Conservation (phyloP, 92 coral and sea anemone species). For the Zoanthus sociatus region DNA sequence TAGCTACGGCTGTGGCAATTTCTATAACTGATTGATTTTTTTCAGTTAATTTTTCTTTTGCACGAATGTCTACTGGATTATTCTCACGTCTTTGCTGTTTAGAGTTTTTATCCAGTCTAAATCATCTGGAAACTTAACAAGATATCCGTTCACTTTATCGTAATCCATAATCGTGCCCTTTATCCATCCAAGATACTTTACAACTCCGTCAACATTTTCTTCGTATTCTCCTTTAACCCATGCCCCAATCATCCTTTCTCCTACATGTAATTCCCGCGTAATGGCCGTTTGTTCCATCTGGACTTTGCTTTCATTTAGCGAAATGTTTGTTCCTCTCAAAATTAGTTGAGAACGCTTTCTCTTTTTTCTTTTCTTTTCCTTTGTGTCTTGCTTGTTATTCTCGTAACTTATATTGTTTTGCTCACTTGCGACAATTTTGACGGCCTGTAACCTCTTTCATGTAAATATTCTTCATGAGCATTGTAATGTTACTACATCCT, state of each 20-base stretch:
- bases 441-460: slow-evolving; percentile 1
- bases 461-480: slow-evolving; percentile 33
- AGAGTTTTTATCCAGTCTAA: slow-evolving; percentile 36
- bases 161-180: slow-evolving; percentile 45
- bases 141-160: slow-evolving; percentile 45
- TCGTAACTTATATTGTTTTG: slow-evolving; percentile 28
- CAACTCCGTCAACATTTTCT: slow-evolving; percentile 44
- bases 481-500: background rate
- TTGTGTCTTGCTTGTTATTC: slow-evolving; percentile 18
- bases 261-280: background rate
- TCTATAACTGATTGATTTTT: slow-evolving; percentile 2
- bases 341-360: slow-evolving; percentile 32
- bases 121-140: slow-evolving; percentile 43
- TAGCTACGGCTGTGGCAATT: slow-evolving; percentile 44
- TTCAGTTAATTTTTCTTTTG: slow-evolving; percentile 41
- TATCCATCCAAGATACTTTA: slow-evolving; percentile 40
- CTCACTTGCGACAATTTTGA: no score
- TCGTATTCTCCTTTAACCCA: slow-evolving; percentile 40
- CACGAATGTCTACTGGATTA: slow-evolving; percentile 23
- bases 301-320: slow-evolving; percentile 9
- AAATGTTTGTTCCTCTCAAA: slow-evolving; percentile 28
- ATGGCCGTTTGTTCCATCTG: slow-evolving; percentile 36
- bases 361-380: slow-evolving; percentile 20
- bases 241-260: slow-evolving; percentile 37
- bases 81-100: slow-evolving; percentile 51